A percentile compares a stretch with the other conserved stretches of the same genome.
Evolutionary conservation across 2,888 invertebrate species (phyloP).

Genomic region (Pimpla rufipes): DNA sequence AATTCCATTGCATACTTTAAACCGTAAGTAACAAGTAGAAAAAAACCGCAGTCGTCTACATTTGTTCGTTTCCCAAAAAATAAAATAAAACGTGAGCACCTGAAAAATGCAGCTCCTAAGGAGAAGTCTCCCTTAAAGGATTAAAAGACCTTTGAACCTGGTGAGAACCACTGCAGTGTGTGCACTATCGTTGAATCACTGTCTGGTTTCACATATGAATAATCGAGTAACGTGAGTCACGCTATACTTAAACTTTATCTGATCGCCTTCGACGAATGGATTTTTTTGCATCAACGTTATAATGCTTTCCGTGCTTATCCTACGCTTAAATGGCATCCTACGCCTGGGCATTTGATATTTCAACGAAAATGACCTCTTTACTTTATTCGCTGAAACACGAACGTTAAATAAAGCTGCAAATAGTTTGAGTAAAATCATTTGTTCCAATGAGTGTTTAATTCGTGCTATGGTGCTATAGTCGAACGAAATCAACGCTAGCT

Average conservation of each 20-base stretch:
- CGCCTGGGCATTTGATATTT: not conserved
- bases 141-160: not conserved
- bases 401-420: not conserved
- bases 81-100: no score
- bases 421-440: conserved; percentile 12
- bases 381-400: not conserved
- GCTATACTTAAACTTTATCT: conserved; percentile 47
- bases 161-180: conserved; percentile 49
- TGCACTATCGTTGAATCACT: not conserved
- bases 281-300: not conserved
- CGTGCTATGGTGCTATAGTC: not conserved
- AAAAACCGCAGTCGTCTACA: no score
- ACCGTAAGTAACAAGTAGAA: no score
- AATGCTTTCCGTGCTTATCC: not conserved
- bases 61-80: no score
- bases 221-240: conserved; percentile 47
- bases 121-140: not conserved
- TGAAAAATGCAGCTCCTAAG: no score
- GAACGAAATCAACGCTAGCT: conserved; percentile 12
- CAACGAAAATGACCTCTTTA: not conserved
- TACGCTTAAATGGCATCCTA: not conserved
- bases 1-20: no score
- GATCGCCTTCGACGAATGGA: conserved; percentile 4
- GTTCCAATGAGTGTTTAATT: conserved; percentile 1
- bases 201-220: conserved; percentile 46